Evolutionary conservation across 1,140 invertebrate species (phyloP).

Genomic region (Drosophila pectinifera): DNA sequence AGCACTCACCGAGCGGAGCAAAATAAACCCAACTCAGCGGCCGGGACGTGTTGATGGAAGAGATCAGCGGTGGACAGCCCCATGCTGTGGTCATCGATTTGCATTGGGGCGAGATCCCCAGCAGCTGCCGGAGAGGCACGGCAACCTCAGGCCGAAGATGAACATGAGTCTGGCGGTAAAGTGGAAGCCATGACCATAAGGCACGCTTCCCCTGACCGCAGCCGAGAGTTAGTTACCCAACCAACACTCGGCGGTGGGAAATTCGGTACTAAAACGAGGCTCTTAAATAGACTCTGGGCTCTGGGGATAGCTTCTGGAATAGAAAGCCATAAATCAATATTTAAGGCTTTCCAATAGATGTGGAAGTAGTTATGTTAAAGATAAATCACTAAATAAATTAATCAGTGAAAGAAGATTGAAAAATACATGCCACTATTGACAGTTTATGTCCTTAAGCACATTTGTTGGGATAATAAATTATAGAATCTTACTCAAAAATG

Average conservation of each 20-base stretch:
- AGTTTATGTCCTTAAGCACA: not conserved
- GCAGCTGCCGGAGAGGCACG: conserved; percentile 11
- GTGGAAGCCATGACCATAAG: conserved; percentile 55
- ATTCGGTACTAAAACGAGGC: conserved; percentile 5
- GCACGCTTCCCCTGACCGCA: conserved; percentile 68
- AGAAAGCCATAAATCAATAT: conserved; percentile 19
- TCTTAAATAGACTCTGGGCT: no score
- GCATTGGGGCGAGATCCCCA: conserved; percentile 52
- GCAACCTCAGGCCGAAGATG: conserved; percentile 9
- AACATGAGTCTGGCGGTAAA: conserved; percentile 10
- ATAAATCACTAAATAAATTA: conserved; percentile 10
- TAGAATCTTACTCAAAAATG: not conserved
- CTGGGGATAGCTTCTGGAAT: conserved; percentile 13
- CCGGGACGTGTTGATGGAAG: conserved; percentile 52
- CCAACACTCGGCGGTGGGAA: conserved; percentile 21
- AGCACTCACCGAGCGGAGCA: conserved; percentile 2
- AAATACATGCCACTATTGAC: conserved; percentile 1
- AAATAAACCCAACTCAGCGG: conserved; percentile 45
- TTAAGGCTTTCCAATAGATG: conserved; percentile 1
- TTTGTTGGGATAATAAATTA: not conserved
- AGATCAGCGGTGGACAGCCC: conserved; percentile 54
- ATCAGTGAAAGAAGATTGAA: not conserved
- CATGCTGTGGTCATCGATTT: conserved; percentile 65
- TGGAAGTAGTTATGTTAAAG: not conserved
- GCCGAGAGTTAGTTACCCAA: conserved; percentile 16